A percentile compares a stretch with the other conserved stretches of the same genome.
Evolutionary conservation across 1,140 invertebrate genomes (phyloP).

Genomic region (Drosophila quadrilineata): DNA sequence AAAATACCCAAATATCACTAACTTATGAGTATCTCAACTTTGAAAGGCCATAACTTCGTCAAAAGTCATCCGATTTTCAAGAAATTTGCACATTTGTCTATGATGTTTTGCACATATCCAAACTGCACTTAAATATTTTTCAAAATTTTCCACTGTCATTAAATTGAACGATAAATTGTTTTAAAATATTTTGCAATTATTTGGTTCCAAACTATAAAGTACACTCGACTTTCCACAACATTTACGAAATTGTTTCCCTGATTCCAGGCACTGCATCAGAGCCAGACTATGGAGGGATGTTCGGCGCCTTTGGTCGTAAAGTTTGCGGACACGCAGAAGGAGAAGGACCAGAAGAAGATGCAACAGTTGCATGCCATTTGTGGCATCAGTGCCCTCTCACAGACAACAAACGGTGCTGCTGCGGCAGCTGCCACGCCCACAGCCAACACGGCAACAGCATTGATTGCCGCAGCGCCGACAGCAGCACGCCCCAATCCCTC

Average conservation of each 20-base stretch:
- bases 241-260: not conserved
- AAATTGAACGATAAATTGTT: no score
- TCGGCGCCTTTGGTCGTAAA: slow-evolving; percentile 98
- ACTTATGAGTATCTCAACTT: no score
- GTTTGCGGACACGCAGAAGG: slow-evolving; percentile 99
- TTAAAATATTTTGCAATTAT: no score
- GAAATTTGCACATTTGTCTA: no score
- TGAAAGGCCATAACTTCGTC: no score
- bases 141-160: no score
- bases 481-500: slow-evolving; percentile 53
- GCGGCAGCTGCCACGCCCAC: slow-evolving; percentile 56
- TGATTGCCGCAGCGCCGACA: slow-evolving; percentile 53
- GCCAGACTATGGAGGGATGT: slow-evolving; percentile 99
- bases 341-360: slow-evolving; percentile 97
- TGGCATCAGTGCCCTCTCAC: slow-evolving; percentile 83
- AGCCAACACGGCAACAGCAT: slow-evolving; percentile 54
- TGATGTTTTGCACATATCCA: no score
- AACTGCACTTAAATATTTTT: no score
- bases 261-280: slow-evolving; percentile 93
- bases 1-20: no score
- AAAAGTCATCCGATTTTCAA: no score
- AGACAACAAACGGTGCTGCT: slow-evolving; percentile 49
- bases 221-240: no score
- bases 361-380: slow-evolving; percentile 95
- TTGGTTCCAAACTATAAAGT: no score